These are phyloP conservation scores for Gerris lacustris DNA, from an alignment of 2,888 invertebrate species.

Conservation along the genomic window DNA sequence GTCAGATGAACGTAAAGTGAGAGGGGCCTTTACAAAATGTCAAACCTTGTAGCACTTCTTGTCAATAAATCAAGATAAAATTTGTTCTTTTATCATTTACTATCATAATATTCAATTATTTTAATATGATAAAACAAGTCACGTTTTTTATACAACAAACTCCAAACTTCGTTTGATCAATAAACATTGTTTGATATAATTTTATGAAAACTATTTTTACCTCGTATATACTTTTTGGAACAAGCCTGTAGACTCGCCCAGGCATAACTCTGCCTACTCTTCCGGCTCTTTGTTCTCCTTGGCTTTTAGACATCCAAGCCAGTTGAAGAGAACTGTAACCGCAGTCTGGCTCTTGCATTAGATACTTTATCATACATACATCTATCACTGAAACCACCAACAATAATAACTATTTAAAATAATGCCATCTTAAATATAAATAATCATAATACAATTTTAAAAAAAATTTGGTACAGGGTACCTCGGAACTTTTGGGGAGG, in stretches of 20 bases:
- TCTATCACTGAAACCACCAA: constrained; percentile 61
- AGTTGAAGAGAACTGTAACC: constrained; percentile 67
- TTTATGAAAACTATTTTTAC: constrained; percentile 34
- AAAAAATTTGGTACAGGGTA: no score
- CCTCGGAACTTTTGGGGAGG: no score
- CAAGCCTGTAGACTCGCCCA: constrained; percentile 73
- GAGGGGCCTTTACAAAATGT: no score
- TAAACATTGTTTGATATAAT: no score
- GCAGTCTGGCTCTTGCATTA: constrained; percentile 60
- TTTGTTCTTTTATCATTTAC: no score
- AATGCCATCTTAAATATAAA: not conserved
- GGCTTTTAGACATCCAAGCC: constrained; percentile 79
- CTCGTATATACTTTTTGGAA: constrained; percentile 53
- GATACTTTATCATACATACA: constrained; percentile 78
- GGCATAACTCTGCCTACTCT: constrained; percentile 78
- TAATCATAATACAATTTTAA: not conserved
- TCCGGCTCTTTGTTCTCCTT: constrained; percentile 79
- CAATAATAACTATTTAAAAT: constrained; percentile 14
- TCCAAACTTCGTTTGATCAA: no score
- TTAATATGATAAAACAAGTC: no score
- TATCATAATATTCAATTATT: no score
- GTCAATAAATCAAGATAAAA: no score
- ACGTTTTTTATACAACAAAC: no score
- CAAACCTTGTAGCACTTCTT: no score
- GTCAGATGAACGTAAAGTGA: no score